A percentile compares a stretch with the other conserved stretches of the same genome.
Evolutionary conservation across 2,888 invertebrate species (phyloP).

Genomic region (Branchinecta sandiegonensis): DNA sequence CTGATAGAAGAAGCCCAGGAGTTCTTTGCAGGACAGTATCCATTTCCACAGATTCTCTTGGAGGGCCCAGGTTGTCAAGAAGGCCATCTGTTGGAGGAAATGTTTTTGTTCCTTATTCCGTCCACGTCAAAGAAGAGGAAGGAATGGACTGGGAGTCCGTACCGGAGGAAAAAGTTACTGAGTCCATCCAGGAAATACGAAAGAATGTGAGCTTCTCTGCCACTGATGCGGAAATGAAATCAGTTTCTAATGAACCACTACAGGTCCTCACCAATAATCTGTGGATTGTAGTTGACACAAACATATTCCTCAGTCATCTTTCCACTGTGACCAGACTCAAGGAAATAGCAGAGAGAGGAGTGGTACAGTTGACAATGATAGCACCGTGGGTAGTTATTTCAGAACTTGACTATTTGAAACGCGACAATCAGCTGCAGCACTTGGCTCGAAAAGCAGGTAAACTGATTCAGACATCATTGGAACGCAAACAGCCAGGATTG

Average conservation of each 20-base stretch:
- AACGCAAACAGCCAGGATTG: neutral
- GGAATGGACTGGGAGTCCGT: constrained; percentile 12
- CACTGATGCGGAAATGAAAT: neutral
- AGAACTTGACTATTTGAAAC: neutral
- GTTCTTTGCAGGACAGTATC: too few species aligned
- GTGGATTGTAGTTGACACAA: constrained; percentile 14
- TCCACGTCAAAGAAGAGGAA: neutral
- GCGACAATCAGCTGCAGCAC: neutral
- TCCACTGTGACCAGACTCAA: neutral
- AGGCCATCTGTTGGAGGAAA: too few species aligned
- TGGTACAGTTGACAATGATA: neutral
- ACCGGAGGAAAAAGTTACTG: neutral
- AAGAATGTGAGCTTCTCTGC: neutral
- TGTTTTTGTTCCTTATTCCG: too few species aligned
- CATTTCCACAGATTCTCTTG: too few species aligned
- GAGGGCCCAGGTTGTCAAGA: too few species aligned
- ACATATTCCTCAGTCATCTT: constrained; percentile 8
- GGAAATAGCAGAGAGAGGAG: neutral
- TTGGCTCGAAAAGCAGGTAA: constrained; percentile 4
- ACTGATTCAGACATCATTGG: constrained; percentile 1
- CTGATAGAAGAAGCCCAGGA: too few species aligned
- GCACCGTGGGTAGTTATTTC: neutral
- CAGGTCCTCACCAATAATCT: neutral
- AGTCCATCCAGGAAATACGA: neutral
- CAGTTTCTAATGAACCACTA: neutral